Percentiles rank a stretch among this genome's conserved stretches.
Evolutionary conservation across 2,797 vertebrate species (phyloP).

Genomic region (Channallabes apus): DNA sequence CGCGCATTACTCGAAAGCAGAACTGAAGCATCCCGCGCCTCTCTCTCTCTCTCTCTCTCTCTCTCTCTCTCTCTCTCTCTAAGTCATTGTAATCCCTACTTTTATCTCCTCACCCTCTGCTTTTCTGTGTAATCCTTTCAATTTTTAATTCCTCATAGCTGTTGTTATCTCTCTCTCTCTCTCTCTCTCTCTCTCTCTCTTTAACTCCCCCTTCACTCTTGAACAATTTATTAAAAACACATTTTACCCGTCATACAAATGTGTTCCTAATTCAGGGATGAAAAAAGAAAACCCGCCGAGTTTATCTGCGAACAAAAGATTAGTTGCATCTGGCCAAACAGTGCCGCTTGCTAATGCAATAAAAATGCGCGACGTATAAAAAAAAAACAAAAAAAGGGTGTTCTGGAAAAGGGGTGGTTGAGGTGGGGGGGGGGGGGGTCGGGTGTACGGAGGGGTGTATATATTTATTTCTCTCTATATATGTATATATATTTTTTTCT

Average conservation of each 20-base stretch:
- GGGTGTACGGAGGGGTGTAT: neutral
- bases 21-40: conserved; percentile 70
- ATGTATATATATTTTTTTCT: neutral
- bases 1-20: conserved; percentile 79
- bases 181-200: conserved; percentile 55
- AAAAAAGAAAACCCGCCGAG: conserved; percentile 55
- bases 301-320: conserved; percentile 78
- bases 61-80: conserved; percentile 65
- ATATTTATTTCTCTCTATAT: neutral
- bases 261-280: conserved; percentile 72
- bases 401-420: neutral
- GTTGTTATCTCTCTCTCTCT: conserved; percentile 71
- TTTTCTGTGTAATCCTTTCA: conserved; percentile 78
- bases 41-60: too few relatives aligned
- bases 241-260: conserved; percentile 71
- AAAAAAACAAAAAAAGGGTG: too few relatives aligned
- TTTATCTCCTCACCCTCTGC: conserved; percentile 81
- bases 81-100: conserved; percentile 81
- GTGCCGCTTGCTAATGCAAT: conserved; percentile 67
- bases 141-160: conserved; percentile 79
- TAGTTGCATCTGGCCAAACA: conserved; percentile 72
- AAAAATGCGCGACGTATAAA: conserved; percentile 55
- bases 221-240: conserved; percentile 76
- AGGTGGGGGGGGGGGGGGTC: too few relatives aligned
- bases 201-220: conserved; percentile 60